phyloP scores from a whole-genome alignment of 2,113 vertebrate genomes.

The Cnemophilus loriae region DNA sequence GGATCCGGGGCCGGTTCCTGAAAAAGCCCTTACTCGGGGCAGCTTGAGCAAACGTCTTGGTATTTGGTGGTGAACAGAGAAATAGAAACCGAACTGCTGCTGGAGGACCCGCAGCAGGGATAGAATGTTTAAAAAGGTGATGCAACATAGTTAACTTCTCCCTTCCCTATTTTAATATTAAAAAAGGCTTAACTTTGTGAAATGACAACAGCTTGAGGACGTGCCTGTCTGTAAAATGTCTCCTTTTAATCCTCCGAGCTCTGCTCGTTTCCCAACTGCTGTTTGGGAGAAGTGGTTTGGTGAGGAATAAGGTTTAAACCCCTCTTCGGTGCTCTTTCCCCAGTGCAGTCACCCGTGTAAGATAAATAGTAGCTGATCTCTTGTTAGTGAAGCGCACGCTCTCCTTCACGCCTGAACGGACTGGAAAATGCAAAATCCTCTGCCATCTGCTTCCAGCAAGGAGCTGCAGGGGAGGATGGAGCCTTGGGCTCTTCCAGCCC shows the following conservation, averaged over 20 bases:
- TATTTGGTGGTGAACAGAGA: background rate
- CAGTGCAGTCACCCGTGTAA: background rate
- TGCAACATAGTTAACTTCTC: rapidly evolving
- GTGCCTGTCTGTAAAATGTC: rapidly evolving
- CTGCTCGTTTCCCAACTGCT: background rate
- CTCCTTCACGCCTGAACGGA: background rate
- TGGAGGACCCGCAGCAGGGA: background rate
- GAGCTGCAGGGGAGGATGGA: background rate
- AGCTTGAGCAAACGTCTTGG: rapidly evolving
- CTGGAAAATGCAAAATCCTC: background rate
- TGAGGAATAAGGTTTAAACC: background rate
- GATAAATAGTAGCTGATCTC: background rate
- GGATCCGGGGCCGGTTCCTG: rapidly evolving
- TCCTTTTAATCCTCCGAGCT: background rate
- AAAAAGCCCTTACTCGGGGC: background rate
- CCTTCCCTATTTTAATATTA: background rate
- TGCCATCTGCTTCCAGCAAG: background rate
- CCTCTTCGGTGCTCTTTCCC: background rate
- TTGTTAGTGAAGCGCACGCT: background rate
- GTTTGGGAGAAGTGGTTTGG: background rate
- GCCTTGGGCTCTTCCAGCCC: background rate
- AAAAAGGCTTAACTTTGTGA: background rate
- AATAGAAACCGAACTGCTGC: background rate
- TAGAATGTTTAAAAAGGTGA: background rate
- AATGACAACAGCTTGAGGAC: rapidly evolving